phyloP scores from a whole-genome alignment of 1,140 invertebrate species.

The Mizuhopecten yessoensis region DNA sequence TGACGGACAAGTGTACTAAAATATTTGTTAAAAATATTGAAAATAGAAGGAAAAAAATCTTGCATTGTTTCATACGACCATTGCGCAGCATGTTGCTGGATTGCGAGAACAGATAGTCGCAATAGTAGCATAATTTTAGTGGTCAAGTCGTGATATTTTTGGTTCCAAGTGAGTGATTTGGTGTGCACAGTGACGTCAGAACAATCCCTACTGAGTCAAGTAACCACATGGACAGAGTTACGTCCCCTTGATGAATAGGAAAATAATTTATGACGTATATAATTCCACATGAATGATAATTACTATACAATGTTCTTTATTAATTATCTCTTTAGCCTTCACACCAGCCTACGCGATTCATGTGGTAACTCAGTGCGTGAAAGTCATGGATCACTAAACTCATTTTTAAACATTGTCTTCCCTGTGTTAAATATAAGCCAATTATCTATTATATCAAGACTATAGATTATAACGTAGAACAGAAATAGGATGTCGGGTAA shows the following conservation, averaged over 20 bases:
- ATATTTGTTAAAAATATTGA: background rate
- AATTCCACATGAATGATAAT: slow-evolving; percentile 25
- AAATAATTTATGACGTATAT: background rate
- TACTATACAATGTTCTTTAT: background rate
- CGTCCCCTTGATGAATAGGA: background rate
- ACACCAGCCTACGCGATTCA: background rate
- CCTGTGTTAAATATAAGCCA: background rate
- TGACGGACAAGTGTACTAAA: background rate
- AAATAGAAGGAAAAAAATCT: background rate
- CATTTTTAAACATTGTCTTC: background rate
- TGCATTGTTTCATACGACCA: background rate
- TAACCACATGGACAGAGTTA: background rate
- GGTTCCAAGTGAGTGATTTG: background rate
- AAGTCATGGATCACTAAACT: background rate
- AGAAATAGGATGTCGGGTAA: background rate
- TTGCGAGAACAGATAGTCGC: background rate
- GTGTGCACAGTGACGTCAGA: background rate
- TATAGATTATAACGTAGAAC: background rate
- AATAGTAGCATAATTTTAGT: background rate
- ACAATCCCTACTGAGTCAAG: background rate
- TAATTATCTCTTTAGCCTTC: background rate
- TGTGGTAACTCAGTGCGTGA: background rate
- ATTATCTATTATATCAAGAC: background rate
- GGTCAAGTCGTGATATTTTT: slow-evolving; percentile 7
- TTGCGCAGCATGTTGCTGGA: background rate